Evolutionary conservation across 1,140 invertebrate genomes (phyloP), one percentile per base, ranked within the genome.

Genomic region (Drosophila erecta): DNA sequence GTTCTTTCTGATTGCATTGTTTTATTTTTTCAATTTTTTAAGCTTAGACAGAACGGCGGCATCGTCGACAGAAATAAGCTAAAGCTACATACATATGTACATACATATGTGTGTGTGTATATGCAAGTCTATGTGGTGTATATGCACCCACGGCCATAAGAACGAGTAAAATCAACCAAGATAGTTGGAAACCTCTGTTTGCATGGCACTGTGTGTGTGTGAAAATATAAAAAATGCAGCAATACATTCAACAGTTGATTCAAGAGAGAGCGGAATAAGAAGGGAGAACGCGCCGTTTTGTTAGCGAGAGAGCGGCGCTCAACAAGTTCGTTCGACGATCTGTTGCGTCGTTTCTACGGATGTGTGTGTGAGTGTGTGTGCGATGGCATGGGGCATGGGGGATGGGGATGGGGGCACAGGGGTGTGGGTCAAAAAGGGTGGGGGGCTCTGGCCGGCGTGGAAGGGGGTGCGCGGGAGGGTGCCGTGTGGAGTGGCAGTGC

Each of bases 241-340:
- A 72, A 79, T 83, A 72, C 75, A 83, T 89, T 89, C 84, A 89
- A 89, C 84, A 87, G 83, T 87, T 86, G 81, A 86, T 86, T 86
- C 69, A 46, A 55, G 40, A 35, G 72, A 54, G 40, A 46, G 20
- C 27, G 74, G 27, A 38, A 24, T 17, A 50, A 58, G 55, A 46
- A 22, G 49, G 47, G 35, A n/a, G 14, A 37, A 12, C 35, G 11
- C 11, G 35, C 35, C 2, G 27, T 30, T 37, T 47, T 57, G 15
- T 15, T 24, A 8, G 20, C 11, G 51, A 44, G 71, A 47, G 40
- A 44, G 72, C 49, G 56, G 60, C 57, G 66, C 75, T 86, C 81
- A 87, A 87, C 81, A 86, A 86, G 84, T 86, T 87, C 79, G 77
- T 62, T 59, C 67, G 76, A 58, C 84, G 75, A 70, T 81, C 54